These are phyloP conservation scores for Orthosia incerta DNA, from an alignment of 2,888 invertebrate genomes.

Conservation along the genomic window DNA sequence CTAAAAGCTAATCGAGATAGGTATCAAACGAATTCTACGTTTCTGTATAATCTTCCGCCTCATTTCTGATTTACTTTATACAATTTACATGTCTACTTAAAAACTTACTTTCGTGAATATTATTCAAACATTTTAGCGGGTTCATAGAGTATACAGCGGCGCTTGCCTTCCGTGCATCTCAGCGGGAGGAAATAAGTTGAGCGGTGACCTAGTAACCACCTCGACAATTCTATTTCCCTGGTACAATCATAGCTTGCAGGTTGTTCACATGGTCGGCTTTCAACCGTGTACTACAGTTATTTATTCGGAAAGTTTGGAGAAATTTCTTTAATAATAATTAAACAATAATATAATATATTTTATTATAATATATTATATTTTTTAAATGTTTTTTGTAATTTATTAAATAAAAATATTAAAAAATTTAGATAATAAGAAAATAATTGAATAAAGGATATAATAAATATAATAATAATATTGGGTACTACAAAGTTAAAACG, in stretches of 20 bases:
- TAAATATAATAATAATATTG: too few relatives aligned
- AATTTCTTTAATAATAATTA: slow-evolving; percentile 12
- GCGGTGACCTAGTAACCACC: slow-evolving; percentile 54
- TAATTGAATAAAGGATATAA: too few relatives aligned
- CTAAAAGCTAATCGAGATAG: not conserved
- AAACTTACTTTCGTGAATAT: slow-evolving; percentile 28
- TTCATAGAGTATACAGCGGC: slow-evolving; percentile 25
- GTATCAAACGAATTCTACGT: not conserved
- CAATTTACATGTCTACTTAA: not conserved
- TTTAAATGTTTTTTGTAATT: too few relatives aligned
- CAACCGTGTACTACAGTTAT: slow-evolving; percentile 20
- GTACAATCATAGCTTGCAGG: slow-evolving; percentile 31
- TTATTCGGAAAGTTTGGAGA: slow-evolving; percentile 5
- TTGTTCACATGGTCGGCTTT: slow-evolving; percentile 36
- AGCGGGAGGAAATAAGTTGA: slow-evolving; percentile 46
- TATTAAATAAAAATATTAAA: too few relatives aligned
- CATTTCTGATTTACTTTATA: slow-evolving; percentile 15
- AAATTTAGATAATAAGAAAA: too few relatives aligned
- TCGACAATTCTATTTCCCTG: slow-evolving; percentile 39
- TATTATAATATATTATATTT: too few relatives aligned
- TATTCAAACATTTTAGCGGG: slow-evolving; percentile 41
- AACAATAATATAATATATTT: too few relatives aligned
- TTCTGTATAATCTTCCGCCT: not conserved
- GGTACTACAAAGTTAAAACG: not conserved
- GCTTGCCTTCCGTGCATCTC: slow-evolving; percentile 23